phyloP scores from a whole-genome alignment of 2,113 vertebrate genomes.

The Mormyrus lacerda region DNA sequence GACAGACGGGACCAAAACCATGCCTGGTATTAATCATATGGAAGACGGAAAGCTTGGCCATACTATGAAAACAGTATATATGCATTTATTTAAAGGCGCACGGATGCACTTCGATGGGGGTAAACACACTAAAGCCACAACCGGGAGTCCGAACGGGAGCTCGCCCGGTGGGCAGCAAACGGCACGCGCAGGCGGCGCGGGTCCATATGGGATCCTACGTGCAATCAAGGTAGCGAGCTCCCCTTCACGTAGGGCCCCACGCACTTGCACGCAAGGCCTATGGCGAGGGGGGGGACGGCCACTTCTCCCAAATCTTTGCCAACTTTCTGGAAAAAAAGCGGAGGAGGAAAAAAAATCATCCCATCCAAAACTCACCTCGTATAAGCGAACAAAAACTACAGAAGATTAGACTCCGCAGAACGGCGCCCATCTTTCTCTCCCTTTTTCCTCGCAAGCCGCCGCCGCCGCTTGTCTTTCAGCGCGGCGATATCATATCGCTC shows the following conservation, averaged over 20 bases:
- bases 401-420: conserved; percentile 75
- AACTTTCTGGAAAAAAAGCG: conserved; percentile 2
- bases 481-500: conserved; percentile 47
- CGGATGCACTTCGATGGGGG: not conserved
- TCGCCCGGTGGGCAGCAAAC: not conserved
- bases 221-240: conserved; percentile 34
- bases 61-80: not conserved
- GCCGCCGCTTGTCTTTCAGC: conserved; percentile 47
- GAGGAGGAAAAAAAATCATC: not conserved
- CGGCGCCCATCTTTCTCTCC: conserved; percentile 75
- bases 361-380: conserved; percentile 65
- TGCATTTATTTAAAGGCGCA: not conserved
- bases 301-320: too few relatives aligned
- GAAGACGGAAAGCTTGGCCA: not conserved
- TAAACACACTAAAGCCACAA: not conserved
- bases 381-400: conserved; percentile 75
- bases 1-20: not conserved
- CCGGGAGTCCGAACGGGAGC: not conserved
- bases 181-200: not conserved
- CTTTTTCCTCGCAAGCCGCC: conserved; percentile 28
- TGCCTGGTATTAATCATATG: not conserved
- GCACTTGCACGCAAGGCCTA: conserved; percentile 18
- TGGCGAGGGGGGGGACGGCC: not conserved
- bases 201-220: not conserved
- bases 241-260: conserved; percentile 35